Evolutionary conservation across 2,797 vertebrate genomes (phyloP).

Genomic region (Clarias platycephalus): DNA sequence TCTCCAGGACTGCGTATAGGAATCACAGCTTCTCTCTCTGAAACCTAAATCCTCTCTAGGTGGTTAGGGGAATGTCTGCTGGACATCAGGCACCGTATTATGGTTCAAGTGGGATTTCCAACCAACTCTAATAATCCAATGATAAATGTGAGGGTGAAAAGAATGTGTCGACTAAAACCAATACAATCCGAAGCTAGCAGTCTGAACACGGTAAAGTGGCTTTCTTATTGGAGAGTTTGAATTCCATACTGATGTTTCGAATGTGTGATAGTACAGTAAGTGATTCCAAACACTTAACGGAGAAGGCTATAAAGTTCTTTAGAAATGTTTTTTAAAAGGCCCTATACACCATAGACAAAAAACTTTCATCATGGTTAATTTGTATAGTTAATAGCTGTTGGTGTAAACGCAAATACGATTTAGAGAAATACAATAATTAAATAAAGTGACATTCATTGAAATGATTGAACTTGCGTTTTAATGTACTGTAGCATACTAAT

Average conservation of each 20-base stretch:
- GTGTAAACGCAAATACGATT: neutral
- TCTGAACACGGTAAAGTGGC: neutral
- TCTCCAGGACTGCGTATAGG: constrained; percentile 54
- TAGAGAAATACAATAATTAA: neutral
- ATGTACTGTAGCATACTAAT: neutral
- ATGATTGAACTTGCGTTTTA: neutral
- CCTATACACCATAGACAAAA: neutral
- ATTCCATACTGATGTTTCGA: neutral
- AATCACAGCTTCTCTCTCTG: constrained; percentile 50
- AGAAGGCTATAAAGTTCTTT: neutral
- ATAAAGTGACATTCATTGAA: neutral
- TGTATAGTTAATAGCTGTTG: neutral
- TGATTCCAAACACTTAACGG: neutral
- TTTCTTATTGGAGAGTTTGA: neutral
- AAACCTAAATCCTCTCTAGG: constrained; percentile 47
- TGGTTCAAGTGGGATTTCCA: constrained; percentile 31
- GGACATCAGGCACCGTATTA: constrained; percentile 44
- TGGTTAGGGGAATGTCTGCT: constrained; percentile 55
- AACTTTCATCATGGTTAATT: neutral
- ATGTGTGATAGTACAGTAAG: neutral
- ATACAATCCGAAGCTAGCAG: constrained; percentile 13
- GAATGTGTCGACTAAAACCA: constrained; percentile 19
- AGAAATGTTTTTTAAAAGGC: too few relatives aligned
- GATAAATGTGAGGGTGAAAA: constrained; percentile 44
- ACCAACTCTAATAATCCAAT: constrained; percentile 42